phyloP scores from a whole-genome alignment of 2,888 invertebrate genomes.

The Acanthosepion pharaonis region DNA sequence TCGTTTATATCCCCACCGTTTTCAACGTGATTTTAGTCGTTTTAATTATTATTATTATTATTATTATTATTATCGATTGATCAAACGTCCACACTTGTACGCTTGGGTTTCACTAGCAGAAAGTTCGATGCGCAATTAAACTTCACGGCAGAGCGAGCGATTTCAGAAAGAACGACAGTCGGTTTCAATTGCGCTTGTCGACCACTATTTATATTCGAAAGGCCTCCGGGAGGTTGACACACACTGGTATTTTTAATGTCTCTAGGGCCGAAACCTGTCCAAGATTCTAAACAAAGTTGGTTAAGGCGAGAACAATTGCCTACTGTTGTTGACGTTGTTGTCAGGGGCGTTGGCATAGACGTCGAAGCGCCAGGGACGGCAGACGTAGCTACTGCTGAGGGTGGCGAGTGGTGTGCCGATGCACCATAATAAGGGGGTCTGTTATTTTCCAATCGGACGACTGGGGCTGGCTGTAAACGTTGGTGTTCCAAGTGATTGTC shows the following conservation, averaged over 20 bases:
- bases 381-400: background rate
- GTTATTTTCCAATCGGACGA: background rate
- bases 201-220: background rate
- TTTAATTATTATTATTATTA: no score
- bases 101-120: background rate
- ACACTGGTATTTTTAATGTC: background rate
- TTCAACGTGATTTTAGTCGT: no score
- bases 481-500: conserved; percentile 6
- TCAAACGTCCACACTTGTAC: background rate
- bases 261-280: background rate
- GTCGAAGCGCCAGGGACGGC: background rate
- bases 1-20: no score
- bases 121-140: background rate
- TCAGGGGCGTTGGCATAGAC: background rate
- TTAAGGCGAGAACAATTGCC: background rate
- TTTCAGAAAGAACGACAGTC: background rate
- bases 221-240: background rate
- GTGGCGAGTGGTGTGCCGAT: background rate
- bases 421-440: background rate
- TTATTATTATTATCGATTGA: no score
- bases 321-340: background rate
- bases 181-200: background rate
- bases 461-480: background rate
- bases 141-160: background rate
- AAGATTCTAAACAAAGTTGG: background rate